These are phyloP conservation scores for Melinaea menophilus DNA, from an alignment of 2,888 invertebrate species.

Conservation along the genomic window DNA sequence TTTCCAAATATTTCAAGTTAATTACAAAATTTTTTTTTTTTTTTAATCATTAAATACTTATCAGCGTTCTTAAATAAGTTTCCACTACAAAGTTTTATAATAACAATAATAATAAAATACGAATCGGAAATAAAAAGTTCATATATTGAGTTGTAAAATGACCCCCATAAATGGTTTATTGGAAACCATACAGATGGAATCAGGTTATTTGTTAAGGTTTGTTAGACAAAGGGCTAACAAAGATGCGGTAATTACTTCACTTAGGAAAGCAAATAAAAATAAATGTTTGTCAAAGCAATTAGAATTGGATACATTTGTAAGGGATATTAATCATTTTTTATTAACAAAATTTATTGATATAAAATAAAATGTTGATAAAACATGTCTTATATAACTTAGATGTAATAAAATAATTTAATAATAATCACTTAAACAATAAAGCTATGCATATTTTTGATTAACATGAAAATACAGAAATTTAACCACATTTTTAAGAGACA, in stretches of 20 bases:
- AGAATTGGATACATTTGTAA: constrained; percentile 10
- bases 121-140: not conserved
- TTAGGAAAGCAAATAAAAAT: constrained; percentile 32
- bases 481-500: not conserved
- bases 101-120: constrained; percentile 4
- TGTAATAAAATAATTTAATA: too few species aligned
- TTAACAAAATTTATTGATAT: too few species aligned
- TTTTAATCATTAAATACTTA: too few species aligned
- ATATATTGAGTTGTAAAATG: constrained; percentile 12
- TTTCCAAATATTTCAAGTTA: too few species aligned
- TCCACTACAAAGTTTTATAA: not conserved
- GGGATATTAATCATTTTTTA: too few species aligned
- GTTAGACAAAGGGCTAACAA: constrained; percentile 44
- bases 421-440: not conserved
- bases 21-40: too few species aligned
- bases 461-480: not conserved
- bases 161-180: constrained; percentile 20
- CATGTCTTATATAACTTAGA: too few species aligned
- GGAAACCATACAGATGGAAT: constrained; percentile 25
- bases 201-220: constrained; percentile 46
- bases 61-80: too few species aligned
- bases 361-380: too few species aligned
- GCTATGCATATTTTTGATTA: not conserved
- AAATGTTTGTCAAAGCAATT: constrained; percentile 20
- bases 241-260: constrained; percentile 34